These are phyloP conservation scores for Mythimna pallens DNA, from an alignment of 2,888 invertebrate species.

Conservation along the genomic window DNA sequence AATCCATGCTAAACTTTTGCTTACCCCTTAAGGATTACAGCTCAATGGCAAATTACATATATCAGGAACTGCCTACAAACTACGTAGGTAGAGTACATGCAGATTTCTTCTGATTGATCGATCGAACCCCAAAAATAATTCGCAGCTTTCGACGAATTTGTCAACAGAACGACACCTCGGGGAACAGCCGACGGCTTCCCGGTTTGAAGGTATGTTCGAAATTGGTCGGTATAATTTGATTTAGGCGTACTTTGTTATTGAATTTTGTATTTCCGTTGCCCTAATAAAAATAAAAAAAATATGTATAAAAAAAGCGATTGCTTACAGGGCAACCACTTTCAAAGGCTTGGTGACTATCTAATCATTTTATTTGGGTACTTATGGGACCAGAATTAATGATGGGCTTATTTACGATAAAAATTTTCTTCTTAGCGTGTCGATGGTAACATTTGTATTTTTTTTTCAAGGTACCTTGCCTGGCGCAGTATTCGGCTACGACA, in stretches of 20 bases:
- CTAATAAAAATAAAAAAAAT: no score
- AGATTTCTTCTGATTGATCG: conserved; percentile 80
- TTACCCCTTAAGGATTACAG: neutral
- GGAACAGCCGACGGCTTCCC: conserved; percentile 63
- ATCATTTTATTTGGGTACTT: no score
- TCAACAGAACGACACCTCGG: conserved; percentile 79
- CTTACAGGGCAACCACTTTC: no score
- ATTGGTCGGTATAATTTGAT: conserved; percentile 30
- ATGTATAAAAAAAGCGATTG: no score
- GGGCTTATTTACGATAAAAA: no score
- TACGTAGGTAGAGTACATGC: conserved; percentile 45
- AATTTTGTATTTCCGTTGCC: neutral
- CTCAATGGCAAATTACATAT: neutral
- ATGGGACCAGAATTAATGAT: no score
- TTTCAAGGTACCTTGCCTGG: no score
- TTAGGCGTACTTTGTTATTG: conserved; percentile 4
- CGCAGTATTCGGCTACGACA: no score
- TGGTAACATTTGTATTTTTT: no score
- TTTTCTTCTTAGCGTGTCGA: no score
- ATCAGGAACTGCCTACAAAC: conserved; percentile 37
- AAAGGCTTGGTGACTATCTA: no score
- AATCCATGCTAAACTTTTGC: no score
- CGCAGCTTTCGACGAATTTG: conserved; percentile 78
- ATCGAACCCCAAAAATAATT: conserved; percentile 74
- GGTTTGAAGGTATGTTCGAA: conserved; percentile 46